Evolutionary conservation across 2,888 invertebrate genomes (phyloP), one percentile per base, ranked within the genome.

Genomic region (Teinopalpus imperialis): DNA sequence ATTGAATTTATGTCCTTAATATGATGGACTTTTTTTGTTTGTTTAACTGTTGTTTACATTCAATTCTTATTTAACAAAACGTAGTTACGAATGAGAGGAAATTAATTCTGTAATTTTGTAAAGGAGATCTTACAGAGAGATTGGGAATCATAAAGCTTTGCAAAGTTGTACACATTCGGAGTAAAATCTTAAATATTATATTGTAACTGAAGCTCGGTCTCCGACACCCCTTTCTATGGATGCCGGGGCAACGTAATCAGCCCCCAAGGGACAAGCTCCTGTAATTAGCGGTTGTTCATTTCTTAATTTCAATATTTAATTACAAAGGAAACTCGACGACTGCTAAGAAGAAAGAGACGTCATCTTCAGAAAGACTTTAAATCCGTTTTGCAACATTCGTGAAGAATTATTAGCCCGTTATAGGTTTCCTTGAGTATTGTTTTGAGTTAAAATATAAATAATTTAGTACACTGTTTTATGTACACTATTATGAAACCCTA

Each of bases 261-360:
- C 81, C 89, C 89, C 64, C 83, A 58, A 85, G 89, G 88, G 89
- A 89, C 89, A 86, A 81, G 79, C 87, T 81, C 85, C 74, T 76
- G 82, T 89, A 89, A 89, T 89, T 89, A 89, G 87, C 83, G 88
- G 83, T 87, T 89, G 89, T 87, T 89, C 88, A 89, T 89, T 89
- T 89, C 89, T 89, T 89, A 89, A 89, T 89, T 89, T 89, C 88
- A 89, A 89, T 89, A 89, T 89, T 89, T 89, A 89, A 89, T 89
- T 89, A 89, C 88, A 86, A 88, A 88, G 88, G 88, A 87, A 87
- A 87, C 86, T 85, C 87, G 81, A 87, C 68, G 83, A 87, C 77
- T 87, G 83, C 80, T 69, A 52, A 62, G 64, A 70, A 78, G 69
- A 81, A 72, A 74, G 79, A 85, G 81, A 88, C 88, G 88, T 88